Base-by-base conservation (phyloP, 2,888 invertebrate genomes). In the Caradrina clavipalpis region DNA sequence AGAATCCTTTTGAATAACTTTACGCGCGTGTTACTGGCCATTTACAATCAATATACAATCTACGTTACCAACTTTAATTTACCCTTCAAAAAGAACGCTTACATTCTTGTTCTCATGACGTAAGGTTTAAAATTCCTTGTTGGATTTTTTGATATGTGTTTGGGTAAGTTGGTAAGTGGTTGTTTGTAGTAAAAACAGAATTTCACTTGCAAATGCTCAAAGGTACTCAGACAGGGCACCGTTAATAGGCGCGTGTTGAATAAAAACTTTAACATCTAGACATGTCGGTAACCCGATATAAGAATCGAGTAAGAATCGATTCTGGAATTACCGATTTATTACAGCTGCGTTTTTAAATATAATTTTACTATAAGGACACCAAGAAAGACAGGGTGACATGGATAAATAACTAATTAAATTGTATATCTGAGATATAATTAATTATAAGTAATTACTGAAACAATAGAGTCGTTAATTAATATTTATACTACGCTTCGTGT, bases 181-280 rank as follows among this genome's bases (percentile, higher is more conserved):
- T 78, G 81, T 74, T 82, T 57, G 78, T 81, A 81, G 84, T 86
- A 86, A 88, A 86, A 86, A 84, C 78, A 78, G 61, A 72, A 85
- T 87, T 88, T 87, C 78, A 88, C 86, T 86, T 91, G 92, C 90
- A 91, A 92, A 92, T 92, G 84, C 70, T 83, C 54, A 65, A 81
- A 86, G 78, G 87, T 84, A 88, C 87, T 87, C 67, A 64, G 68
- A 66, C 82, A 80, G 81, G 77, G 80, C 83, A 85, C 87, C 81
- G 86, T 89, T 90, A 88, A 87, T 87, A 86, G 85, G 77, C 65
- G 78, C 65, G 85, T 68, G 83, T 84, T 82, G 87, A 89, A 91
- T 91, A 89, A 88, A 88, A 89, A 85, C 69, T 79, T 79, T 54
- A 75, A 61, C 57, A 63, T 69, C 47, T 6, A 64, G 57, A 77